Percentiles rank a stretch among this genome's conserved stretches.
Evolutionary conservation across 1,140 invertebrate species (phyloP).

Genomic region (Oedothorax gibbosus): DNA sequence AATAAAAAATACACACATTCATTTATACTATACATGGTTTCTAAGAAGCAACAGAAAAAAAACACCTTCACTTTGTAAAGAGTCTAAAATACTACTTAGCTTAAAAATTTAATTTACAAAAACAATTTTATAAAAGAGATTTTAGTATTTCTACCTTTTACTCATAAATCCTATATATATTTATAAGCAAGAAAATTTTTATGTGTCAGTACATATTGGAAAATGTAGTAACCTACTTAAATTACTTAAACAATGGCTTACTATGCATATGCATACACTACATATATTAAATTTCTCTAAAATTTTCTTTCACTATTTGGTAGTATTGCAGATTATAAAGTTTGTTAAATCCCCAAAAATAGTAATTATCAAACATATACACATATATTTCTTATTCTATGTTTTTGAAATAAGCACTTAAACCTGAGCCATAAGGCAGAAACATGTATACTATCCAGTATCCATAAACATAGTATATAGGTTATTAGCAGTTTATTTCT

Average conservation of each 20-base stretch:
- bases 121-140: conserved; percentile 2
- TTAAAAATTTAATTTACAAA: conserved; percentile 33
- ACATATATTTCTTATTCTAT: neutral
- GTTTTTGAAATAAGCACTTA: neutral
- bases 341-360: neutral
- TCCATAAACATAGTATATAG: neutral
- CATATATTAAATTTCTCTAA: conserved; percentile 31
- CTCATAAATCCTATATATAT: neutral
- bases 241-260: conserved; percentile 6
- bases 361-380: neutral
- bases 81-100: conserved; percentile 27
- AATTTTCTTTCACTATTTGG: neutral
- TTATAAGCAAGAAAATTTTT: conserved; percentile 23
- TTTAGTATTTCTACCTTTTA: neutral
- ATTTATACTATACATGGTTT: conserved; percentile 9
- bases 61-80: neutral
- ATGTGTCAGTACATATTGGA: conserved; percentile 4
- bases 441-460: neutral
- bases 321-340: conserved; percentile 35
- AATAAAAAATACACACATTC: neutral
- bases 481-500: neutral
- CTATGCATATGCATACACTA: conserved; percentile 32
- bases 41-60: conserved; percentile 24
- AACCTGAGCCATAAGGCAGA: too few relatives aligned
- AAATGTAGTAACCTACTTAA: conserved; percentile 17